phyloP scores from a whole-genome alignment of 2,888 invertebrate genomes.

The Sinhomidia bicolor region DNA sequence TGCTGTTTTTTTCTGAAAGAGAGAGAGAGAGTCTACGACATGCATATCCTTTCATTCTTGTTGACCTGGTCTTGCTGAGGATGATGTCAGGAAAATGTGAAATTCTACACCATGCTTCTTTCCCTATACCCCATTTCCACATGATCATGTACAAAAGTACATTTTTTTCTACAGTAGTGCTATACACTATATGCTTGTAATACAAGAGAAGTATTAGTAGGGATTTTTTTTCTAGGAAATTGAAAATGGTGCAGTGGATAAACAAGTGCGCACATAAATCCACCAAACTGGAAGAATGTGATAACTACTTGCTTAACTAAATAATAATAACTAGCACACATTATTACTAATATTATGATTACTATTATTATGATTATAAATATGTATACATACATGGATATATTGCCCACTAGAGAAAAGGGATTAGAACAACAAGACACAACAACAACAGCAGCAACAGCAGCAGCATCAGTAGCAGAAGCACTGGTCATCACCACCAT shows the following conservation, averaged over 20 bases:
- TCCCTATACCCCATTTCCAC: not conserved
- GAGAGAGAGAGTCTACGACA: too few relatives aligned
- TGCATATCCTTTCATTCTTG: not conserved
- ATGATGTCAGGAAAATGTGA: conserved; percentile 24
- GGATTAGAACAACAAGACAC: not conserved
- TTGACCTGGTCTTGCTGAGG: conserved; percentile 4
- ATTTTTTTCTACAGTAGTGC: conserved; percentile 77
- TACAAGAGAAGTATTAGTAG: too few relatives aligned
- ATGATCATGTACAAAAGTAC: not conserved
- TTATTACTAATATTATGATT: too few relatives aligned
- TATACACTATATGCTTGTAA: too few relatives aligned
- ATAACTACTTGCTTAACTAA: conserved; percentile 8
- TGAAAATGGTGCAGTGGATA: conserved; percentile 75
- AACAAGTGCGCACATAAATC: not conserved
- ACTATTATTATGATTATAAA: not conserved
- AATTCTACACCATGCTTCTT: conserved; percentile 51
- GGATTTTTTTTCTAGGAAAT: conserved; percentile 70
- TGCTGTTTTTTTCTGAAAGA: not conserved
- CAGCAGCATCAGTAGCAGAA: not conserved
- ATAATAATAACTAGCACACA: not conserved
- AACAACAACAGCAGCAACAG: too few relatives aligned
- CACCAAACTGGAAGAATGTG: not conserved
- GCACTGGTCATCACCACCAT: conserved; percentile 5
- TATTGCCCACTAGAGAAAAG: too few relatives aligned
- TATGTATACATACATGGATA: not conserved